These are phyloP conservation scores for Drosophila suboccidentalis DNA, from an alignment of 2,888 invertebrate species.

Conservation along the genomic window DNA sequence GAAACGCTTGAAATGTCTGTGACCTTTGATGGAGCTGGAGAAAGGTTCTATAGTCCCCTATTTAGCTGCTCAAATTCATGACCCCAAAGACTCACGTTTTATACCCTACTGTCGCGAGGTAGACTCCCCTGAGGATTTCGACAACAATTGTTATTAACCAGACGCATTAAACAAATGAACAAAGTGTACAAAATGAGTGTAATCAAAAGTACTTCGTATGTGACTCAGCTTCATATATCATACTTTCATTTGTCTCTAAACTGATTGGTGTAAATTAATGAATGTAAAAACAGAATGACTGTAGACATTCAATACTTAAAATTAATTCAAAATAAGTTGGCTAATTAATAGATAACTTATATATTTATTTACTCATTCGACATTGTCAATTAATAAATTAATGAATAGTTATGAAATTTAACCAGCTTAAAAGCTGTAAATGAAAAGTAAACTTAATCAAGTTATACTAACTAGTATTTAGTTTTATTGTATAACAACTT, in stretches of 20 bases:
- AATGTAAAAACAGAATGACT: not conserved
- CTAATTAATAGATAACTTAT: not conserved
- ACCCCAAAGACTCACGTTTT: constrained; percentile 16
- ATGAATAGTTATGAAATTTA: too few relatives aligned
- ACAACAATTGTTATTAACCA: constrained; percentile 56
- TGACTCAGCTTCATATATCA: constrained; percentile 21
- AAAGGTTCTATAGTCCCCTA: constrained; percentile 4
- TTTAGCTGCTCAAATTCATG: constrained; percentile 35
- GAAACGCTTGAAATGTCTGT: constrained; percentile 77
- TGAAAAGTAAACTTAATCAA: too few relatives aligned
- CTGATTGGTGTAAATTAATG: constrained; percentile 10
- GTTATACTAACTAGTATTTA: too few relatives aligned
- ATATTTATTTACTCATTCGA: too few relatives aligned
- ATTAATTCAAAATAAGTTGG: not conserved
- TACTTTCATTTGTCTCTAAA: constrained; percentile 20
- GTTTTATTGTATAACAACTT: not conserved
- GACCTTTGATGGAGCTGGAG: constrained; percentile 59
- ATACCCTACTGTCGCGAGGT: constrained; percentile 11
- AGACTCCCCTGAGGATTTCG: constrained; percentile 61
- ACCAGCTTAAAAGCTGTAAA: too few relatives aligned
- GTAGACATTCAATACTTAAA: not conserved
- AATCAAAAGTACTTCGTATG: constrained; percentile 14
- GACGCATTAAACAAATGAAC: constrained; percentile 70
- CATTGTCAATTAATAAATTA: too few relatives aligned
- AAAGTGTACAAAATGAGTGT: constrained; percentile 45